phyloP scores from a whole-genome alignment of 2,797 vertebrate genomes.

The Peromyscus nudipes region DNA sequence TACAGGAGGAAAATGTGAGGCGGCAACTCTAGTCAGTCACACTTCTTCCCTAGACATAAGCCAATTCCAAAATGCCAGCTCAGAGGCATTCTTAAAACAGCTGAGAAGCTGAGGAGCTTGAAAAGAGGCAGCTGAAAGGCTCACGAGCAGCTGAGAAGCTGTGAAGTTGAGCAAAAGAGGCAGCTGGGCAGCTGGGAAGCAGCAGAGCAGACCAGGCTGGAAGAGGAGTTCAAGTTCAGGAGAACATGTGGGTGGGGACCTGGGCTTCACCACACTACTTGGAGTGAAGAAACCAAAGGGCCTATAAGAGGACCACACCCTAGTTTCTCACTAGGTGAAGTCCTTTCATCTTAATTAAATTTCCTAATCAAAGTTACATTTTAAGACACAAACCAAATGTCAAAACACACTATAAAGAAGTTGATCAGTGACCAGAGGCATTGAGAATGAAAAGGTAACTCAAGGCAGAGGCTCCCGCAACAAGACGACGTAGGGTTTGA shows the following conservation, averaged over 20 bases:
- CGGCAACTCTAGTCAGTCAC: background rate
- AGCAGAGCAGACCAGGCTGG: background rate
- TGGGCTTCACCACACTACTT: background rate
- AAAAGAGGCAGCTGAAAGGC: slow-evolving; percentile 11
- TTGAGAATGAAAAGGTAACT: background rate
- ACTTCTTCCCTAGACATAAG: background rate
- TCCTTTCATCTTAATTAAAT: background rate
- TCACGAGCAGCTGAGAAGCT: slow-evolving; percentile 9
- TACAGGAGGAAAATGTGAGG: background rate
- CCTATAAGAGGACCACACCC: background rate
- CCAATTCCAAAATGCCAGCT: slow-evolving; percentile 48
- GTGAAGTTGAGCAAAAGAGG: background rate
- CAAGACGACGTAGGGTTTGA: background rate
- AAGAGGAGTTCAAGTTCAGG: background rate
- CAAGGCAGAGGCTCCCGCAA: background rate
- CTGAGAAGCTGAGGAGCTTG: background rate
- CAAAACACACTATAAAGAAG: slow-evolving; percentile 28
- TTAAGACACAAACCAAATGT: slow-evolving; percentile 1
- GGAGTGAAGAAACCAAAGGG: background rate
- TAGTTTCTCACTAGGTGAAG: background rate
- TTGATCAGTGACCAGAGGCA: background rate
- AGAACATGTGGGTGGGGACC: background rate
- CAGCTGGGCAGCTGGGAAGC: background rate
- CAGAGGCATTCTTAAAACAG: slow-evolving; percentile 14
- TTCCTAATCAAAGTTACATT: slow-evolving; percentile 21